Conservation (phyloP, 1,140 invertebrate species). For the Wasmannia auropunctata region DNA sequence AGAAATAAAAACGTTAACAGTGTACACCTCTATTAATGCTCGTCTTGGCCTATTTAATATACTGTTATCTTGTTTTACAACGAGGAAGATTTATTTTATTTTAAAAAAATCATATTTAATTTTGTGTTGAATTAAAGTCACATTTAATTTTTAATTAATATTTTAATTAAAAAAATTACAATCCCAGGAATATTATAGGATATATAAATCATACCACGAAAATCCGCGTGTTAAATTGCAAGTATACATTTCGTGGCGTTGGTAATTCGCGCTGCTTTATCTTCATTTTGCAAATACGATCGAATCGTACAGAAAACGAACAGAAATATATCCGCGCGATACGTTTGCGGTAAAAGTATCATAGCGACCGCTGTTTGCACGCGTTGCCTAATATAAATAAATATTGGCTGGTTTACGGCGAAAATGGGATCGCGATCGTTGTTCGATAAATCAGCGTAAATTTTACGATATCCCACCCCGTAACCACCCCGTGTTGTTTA, state of each 20-base stretch:
- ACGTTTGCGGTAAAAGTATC: conserved; percentile 3
- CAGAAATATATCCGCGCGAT: neutral
- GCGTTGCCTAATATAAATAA: conserved; percentile 28
- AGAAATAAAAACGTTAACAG: no score
- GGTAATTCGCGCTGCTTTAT: conserved; percentile 27
- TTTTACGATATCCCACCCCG: neutral
- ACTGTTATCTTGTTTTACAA: no score
- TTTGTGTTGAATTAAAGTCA: neutral
- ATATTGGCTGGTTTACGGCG: neutral
- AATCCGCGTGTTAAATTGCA: neutral
- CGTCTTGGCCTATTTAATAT: no score
- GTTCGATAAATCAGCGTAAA: conserved; percentile 13
- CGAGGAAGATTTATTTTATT: no score
- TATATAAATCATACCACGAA: neutral
- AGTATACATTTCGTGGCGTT: neutral
- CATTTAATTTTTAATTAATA: neutral
- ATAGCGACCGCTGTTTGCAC: neutral
- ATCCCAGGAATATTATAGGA: neutral
- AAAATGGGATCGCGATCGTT: neutral
- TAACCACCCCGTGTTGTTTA: conserved; percentile 18
- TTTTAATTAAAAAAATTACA: conserved; percentile 2
- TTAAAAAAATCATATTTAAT: neutral
- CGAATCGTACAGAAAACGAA: conserved; percentile 4
- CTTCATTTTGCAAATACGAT: conserved; percentile 15
- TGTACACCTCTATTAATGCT: no score